Percentiles rank a stretch among this genome's conserved stretches.
Conservation (phyloP, 1,140 invertebrate genomes). For the Brachionus asplanchnoidis region DNA sequence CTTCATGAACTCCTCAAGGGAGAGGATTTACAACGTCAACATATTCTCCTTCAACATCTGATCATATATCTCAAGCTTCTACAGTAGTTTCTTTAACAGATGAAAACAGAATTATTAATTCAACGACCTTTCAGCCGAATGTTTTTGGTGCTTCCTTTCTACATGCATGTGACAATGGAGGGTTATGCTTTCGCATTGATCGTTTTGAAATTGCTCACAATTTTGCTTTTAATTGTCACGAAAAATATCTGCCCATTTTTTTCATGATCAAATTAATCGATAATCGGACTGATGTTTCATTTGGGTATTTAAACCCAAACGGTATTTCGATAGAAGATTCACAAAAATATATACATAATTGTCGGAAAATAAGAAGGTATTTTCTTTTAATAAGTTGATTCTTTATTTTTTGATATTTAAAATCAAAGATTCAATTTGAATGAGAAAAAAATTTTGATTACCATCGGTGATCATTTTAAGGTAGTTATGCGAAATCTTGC, state of each 20-base stretch:
- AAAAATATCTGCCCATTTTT: conserved; percentile 1
- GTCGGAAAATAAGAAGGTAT: not conserved
- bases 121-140: not conserved
- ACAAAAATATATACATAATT: not conserved
- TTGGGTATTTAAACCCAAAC: not conserved
- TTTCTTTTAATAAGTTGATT: not conserved
- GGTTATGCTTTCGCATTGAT: not conserved
- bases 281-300: not conserved
- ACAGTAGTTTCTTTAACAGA: not conserved
- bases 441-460: conserved; percentile 23
- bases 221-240: conserved; percentile 9
- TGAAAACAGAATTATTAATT: not conserved
- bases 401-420: not conserved
- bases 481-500: not conserved
- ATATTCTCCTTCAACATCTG: not conserved
- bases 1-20: not conserved
- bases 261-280: not conserved
- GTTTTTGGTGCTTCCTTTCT: not conserved
- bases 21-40: not conserved
- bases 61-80: not conserved
- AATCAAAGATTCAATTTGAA: conserved; percentile 6
- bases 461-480: conserved; percentile 14
- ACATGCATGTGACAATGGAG: not conserved
- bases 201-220: not conserved
- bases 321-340: not conserved